These are phyloP conservation scores for Eudemis profundana DNA, from an alignment of 2,888 invertebrate species.

Conservation along the genomic window DNA sequence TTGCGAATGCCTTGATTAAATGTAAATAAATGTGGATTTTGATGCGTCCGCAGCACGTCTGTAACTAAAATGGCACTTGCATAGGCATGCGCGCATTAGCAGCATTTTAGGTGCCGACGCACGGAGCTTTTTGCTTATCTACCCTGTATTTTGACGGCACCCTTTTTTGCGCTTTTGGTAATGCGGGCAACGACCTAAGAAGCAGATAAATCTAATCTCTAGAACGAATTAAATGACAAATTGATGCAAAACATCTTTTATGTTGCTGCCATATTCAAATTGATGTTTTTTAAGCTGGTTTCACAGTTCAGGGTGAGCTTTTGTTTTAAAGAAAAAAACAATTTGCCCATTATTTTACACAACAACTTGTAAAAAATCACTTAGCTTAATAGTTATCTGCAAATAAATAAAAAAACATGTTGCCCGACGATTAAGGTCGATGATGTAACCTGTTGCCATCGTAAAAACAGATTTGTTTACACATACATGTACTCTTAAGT, in stretches of 20 bases:
- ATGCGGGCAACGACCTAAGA: no score
- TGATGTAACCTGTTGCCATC: conserved; percentile 34
- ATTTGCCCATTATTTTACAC: conserved; percentile 3
- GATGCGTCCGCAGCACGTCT: conserved; percentile 56
- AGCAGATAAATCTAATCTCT: background rate
- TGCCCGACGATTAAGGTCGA: conserved; percentile 16
- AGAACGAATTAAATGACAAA: background rate
- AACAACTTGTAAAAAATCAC: conserved; percentile 33
- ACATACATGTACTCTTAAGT: conserved; percentile 33
- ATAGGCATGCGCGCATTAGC: conserved; percentile 17
- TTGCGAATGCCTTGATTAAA: conserved; percentile 74
- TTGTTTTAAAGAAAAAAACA: conserved; percentile 5
- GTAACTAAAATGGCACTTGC: conserved; percentile 28
- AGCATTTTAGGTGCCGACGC: conserved; percentile 14
- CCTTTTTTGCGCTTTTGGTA: background rate
- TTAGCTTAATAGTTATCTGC: conserved; percentile 20
- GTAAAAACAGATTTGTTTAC: conserved; percentile 36
- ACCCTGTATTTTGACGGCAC: no score
- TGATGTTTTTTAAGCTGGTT: background rate
- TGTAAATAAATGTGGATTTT: conserved; percentile 67
- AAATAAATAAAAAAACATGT: conserved; percentile 24
- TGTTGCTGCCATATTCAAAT: background rate
- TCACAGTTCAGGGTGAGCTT: background rate
- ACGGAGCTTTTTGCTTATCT: background rate
- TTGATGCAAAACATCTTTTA: background rate